Evolutionary conservation across 1,140 invertebrate species (phyloP), one percentile per base, ranked within the genome.

Genomic region (Coenobita brevimanus): DNA sequence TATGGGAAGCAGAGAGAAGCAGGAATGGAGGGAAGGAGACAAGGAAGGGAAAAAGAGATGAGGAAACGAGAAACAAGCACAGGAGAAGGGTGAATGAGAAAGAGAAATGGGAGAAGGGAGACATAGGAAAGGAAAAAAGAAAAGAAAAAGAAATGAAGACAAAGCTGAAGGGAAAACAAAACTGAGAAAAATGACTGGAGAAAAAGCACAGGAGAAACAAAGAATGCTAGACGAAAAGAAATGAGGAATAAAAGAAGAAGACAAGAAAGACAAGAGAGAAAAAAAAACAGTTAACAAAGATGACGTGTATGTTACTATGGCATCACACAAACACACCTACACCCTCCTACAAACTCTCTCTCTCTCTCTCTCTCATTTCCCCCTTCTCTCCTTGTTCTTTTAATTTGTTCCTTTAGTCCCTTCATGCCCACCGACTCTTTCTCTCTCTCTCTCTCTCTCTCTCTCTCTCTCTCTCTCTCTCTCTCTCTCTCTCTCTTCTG

Each of bases 381-480:
- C 17, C 46, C 46, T 50, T 50, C 46, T 17, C 6, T 50, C 46
- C 17, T 17, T 50, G 6, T 50, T 17, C 46, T 50, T 8, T 50
- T 17, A 6, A 50, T 50, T 17, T 50, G 17, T 50, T 50, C 17
- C 46, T 50, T 50, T n/a, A n/a, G n/a, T n/a, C n/a, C n/a, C n/a
- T n/a, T n/a, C n/a, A n/a, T n/a, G n/a, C 46, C 46, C 17, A 50
- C 46, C 46, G 6, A 50, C 46, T 17, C 46, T 50, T 17, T 17
- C 46, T 50, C 46, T 13, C 71, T 38, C 71, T 46, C 71, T 75
- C 71, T 75, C 71, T 75, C 71, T 75, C 41, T 46, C 41, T 76
- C 73, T 76, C 73, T 46, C 73, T 76, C 73, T 76, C 73, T 76
- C 73, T 76, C 73, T 76, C 41, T 46, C 41, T 76, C 73, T 76